Conservation (phyloP, 2,888 invertebrate genomes). For the Operophtera brumata region DNA sequence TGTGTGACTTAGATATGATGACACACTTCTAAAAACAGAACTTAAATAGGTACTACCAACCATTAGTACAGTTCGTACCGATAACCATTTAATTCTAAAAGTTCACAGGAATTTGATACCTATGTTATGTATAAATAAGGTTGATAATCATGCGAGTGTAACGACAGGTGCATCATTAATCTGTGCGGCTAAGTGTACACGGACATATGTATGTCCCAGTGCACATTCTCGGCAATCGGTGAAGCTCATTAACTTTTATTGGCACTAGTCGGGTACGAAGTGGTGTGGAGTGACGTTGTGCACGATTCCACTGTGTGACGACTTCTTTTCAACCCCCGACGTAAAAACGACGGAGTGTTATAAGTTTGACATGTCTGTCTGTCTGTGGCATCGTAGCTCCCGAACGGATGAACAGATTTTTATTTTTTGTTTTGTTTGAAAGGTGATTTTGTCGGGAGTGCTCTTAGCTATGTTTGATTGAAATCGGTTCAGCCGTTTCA, state of each 20-base stretch:
- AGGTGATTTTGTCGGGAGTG: no score
- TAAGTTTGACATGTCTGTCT: no score
- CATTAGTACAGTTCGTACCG: background rate
- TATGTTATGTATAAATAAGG: background rate
- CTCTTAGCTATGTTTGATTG: no score
- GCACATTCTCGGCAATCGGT: conserved; percentile 48
- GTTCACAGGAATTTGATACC: background rate
- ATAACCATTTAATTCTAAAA: background rate
- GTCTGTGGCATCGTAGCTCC: no score
- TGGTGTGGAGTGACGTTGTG: conserved; percentile 47
- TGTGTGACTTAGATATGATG: background rate
- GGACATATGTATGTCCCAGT: conserved; percentile 39
- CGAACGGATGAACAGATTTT: no score
- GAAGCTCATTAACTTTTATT: conserved; percentile 69
- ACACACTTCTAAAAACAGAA: background rate
- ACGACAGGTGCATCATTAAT: conserved; percentile 9
- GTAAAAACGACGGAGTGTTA: no score
- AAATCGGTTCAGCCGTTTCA: no score
- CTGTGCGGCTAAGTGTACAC: conserved; percentile 32
- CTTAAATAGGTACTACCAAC: background rate
- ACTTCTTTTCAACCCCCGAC: no score
- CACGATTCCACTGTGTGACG: conserved; percentile 42
- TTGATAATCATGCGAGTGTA: background rate
- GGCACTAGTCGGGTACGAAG: conserved; percentile 44
- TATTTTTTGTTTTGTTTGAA: no score